Percentiles rank a stretch among this genome's conserved stretches.
These are phyloP conservation scores for Acrocephalus kingi DNA, from an alignment of 2,113 vertebrate genomes.

Conservation along the genomic window DNA sequence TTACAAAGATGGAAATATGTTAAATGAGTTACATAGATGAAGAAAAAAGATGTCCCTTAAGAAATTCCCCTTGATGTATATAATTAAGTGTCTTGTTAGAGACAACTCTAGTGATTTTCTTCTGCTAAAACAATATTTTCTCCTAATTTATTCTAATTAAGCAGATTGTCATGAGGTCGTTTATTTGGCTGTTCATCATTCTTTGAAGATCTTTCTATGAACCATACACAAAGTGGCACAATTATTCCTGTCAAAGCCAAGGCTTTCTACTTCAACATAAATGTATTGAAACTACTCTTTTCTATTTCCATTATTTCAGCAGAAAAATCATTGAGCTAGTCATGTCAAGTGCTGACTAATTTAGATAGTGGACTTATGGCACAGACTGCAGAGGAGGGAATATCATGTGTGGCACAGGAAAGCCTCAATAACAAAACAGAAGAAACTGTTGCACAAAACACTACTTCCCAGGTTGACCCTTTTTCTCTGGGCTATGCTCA, in stretches of 20 bases:
- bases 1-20: constrained; percentile 30
- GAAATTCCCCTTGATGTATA: constrained; percentile 61
- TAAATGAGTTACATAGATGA: constrained; percentile 50
- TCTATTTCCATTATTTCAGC: neutral
- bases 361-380: neutral
- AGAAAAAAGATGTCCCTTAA: constrained; percentile 52
- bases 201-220: constrained; percentile 27
- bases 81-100: constrained; percentile 71
- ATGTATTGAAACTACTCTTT: neutral
- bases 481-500: neutral
- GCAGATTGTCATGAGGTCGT: constrained; percentile 42
- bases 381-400: neutral
- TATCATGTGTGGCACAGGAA: neutral
- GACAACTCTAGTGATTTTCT: constrained; percentile 37
- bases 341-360: neutral
- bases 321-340: neutral
- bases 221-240: constrained; percentile 1
- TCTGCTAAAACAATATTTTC: constrained; percentile 61
- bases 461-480: fast-evolving
- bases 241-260: neutral
- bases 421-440: neutral
- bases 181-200: constrained; percentile 10
- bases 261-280: neutral
- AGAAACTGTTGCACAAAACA: neutral
- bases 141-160: constrained; percentile 62